Conservation (phyloP, 2,888 invertebrate genomes). For the Lasioglossum oenotherae region DNA sequence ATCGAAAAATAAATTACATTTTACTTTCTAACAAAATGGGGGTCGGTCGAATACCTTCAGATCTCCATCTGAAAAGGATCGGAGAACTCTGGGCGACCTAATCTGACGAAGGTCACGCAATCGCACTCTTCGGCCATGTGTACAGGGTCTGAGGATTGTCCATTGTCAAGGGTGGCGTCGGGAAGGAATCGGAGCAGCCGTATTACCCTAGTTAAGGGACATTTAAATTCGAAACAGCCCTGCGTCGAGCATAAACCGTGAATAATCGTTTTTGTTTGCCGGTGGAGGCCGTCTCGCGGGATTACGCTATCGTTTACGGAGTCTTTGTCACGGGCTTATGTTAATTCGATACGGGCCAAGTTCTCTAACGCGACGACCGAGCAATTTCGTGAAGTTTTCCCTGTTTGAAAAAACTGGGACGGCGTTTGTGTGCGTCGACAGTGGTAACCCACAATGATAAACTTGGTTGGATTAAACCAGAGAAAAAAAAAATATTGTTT, state of each 20-base stretch:
- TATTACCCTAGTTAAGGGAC: not conserved
- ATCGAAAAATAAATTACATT: not conserved
- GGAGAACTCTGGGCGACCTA: not conserved
- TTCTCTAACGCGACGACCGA: not conserved
- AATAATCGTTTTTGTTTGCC: constrained; percentile 19
- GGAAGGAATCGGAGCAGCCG: not conserved
- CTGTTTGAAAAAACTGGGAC: constrained; percentile 12
- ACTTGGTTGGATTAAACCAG: not conserved
- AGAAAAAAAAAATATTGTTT: not conserved
- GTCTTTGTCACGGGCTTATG: constrained; percentile 21
- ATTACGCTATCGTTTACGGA: constrained; percentile 24
- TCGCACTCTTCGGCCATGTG: not conserved
- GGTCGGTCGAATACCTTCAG: not conserved
- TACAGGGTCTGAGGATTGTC: not conserved
- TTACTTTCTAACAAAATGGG: constrained; percentile 3
- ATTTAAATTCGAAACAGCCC: constrained; percentile 10
- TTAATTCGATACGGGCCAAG: constrained; percentile 25
- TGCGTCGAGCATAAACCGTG: not conserved
- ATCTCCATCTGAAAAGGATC: constrained; percentile 1
- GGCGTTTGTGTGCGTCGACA: not conserved
- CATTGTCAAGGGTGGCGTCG: constrained; percentile 9
- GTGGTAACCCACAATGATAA: not conserved
- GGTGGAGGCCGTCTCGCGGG: not conserved
- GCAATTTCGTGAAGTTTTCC: not conserved
- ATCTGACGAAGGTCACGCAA: not conserved